A percentile compares a stretch with the other conserved stretches of the same genome.
phyloP scores from a whole-genome alignment of 2,113 vertebrate species.

The Saimiri boliviensis region DNA sequence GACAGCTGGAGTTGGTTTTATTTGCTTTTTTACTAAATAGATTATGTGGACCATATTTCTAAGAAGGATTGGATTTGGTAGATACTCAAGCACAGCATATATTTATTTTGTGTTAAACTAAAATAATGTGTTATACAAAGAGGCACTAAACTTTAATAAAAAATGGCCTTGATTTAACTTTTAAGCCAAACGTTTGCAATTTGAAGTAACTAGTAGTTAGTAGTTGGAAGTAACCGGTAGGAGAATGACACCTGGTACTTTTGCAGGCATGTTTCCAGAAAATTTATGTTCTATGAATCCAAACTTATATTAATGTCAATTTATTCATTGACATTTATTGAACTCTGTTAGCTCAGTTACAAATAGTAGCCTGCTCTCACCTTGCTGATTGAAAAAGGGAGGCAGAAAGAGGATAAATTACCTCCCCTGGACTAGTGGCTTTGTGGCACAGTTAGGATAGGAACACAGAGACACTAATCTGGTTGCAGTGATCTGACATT shows the following conservation, averaged over 20 bases:
- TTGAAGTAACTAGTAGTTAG: background rate
- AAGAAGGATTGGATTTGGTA: conserved; percentile 8
- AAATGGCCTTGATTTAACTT: conserved; percentile 58
- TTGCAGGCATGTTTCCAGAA: conserved; percentile 41
- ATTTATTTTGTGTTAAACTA: conserved; percentile 56
- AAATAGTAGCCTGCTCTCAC: conserved; percentile 3
- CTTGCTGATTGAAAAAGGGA: background rate
- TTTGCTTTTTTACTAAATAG: background rate
- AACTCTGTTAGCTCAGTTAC: background rate
- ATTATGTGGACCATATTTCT: conserved; percentile 26
- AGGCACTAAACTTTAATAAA: conserved; percentile 47
- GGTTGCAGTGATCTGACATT: background rate
- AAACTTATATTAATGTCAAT: background rate
- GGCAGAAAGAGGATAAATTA: background rate
- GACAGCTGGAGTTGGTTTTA: background rate
- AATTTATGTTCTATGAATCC: background rate
- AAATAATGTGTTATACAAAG: conserved; percentile 61
- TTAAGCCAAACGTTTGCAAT: conserved; percentile 68
- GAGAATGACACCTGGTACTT: conserved; percentile 45
- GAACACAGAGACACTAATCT: background rate
- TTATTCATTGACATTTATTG: conserved; percentile 33
- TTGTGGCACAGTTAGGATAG: background rate
- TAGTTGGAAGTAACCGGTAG: conserved; percentile 4
- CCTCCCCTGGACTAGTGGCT: background rate
- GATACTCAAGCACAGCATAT: conserved; percentile 54